A percentile compares a stretch with the other conserved stretches of the same genome.
These are phyloP conservation scores for Eupithecia insigniata DNA, from an alignment of 2,888 invertebrate species.

Conservation along the genomic window DNA sequence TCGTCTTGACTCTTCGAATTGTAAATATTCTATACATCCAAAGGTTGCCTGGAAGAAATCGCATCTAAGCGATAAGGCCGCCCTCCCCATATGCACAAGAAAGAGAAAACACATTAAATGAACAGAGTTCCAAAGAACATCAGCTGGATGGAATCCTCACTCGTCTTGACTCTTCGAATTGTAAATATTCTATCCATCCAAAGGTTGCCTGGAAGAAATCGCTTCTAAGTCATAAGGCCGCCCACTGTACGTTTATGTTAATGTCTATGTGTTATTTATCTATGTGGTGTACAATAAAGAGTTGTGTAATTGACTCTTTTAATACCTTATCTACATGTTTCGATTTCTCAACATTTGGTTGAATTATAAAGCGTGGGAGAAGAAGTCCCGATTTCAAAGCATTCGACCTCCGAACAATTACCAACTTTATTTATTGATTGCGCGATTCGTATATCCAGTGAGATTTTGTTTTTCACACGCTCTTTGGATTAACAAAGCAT, in stretches of 20 bases:
- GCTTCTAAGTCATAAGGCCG: too few species aligned
- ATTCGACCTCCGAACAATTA: conserved; percentile 40
- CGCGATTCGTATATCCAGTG: conserved; percentile 29
- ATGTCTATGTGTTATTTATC: too few species aligned
- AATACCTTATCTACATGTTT: conserved; percentile 4
- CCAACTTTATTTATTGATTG: conserved; percentile 38
- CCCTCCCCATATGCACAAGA: too few species aligned
- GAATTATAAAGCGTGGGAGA: conserved; percentile 33
- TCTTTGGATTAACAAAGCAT: conserved; percentile 15
- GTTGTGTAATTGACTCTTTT: not conserved
- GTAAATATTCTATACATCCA: too few species aligned
- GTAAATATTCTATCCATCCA: too few species aligned
- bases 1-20: not conserved
- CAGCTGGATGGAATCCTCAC: not conserved
- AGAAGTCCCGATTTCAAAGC: conserved; percentile 34
- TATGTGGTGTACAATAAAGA: too few species aligned
- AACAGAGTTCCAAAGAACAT: not conserved
- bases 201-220: too few species aligned
- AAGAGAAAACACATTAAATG: too few species aligned
- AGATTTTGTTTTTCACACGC: conserved; percentile 31
- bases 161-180: not conserved
- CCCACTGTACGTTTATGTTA: too few species aligned
- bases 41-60: too few species aligned
- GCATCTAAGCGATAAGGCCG: too few species aligned
- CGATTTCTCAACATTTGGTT: conserved; percentile 35